phyloP scores from a whole-genome alignment of 2,797 vertebrate genomes.

The Pantherophis alleghaniensis region DNA sequence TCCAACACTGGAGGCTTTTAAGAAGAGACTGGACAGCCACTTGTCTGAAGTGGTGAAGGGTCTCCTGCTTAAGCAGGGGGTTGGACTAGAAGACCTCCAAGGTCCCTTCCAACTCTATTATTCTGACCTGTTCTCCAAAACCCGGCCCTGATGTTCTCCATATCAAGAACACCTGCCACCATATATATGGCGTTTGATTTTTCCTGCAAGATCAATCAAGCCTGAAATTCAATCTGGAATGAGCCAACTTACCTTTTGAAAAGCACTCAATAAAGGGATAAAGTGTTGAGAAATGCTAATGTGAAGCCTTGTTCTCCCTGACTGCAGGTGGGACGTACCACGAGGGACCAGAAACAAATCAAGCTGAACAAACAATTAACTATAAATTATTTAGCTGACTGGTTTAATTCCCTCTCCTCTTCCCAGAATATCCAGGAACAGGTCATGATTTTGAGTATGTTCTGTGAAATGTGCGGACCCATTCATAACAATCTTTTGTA shows the following conservation, averaged over 20 bases:
- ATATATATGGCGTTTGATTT: not conserved
- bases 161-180: slow-evolving; percentile 1
- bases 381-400: slow-evolving; percentile 21
- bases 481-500: not conserved
- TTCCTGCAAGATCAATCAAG: slow-evolving; percentile 29
- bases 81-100: not conserved
- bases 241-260: slow-evolving; percentile 24
- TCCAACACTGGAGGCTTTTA: not conserved
- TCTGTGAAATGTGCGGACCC: not conserved
- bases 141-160: fast-evolving
- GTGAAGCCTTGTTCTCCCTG: slow-evolving; percentile 2
- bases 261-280: slow-evolving; percentile 36
- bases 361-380: slow-evolving; percentile 29
- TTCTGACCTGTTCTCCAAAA: not conserved
- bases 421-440: not conserved
- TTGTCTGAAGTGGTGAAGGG: not conserved
- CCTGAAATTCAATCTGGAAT: slow-evolving; percentile 39
- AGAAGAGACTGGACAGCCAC: not conserved
- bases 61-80: not conserved
- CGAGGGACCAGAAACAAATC: not conserved
- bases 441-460: slow-evolving; percentile 13
- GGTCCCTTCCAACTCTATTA: not conserved
- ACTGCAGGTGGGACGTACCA: not conserved
- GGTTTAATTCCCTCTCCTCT: slow-evolving; percentile 7
- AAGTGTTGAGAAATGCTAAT: slow-evolving; percentile 15